Base-by-base conservation (phyloP, 2,888 invertebrate species). In the Onthophagus sagittarius region DNA sequence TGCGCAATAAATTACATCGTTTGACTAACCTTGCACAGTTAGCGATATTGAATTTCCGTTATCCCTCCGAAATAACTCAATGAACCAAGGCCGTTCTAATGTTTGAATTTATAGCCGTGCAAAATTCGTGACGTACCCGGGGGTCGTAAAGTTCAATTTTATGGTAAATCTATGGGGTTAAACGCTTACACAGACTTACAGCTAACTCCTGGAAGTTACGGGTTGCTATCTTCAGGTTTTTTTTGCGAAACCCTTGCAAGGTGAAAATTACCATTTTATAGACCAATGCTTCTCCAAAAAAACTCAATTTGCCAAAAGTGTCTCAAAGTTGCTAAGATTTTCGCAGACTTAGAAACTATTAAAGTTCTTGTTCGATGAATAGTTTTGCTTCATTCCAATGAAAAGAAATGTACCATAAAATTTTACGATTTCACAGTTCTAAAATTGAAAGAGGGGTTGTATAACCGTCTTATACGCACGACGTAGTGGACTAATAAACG, bases 131-230 rank as follows among this genome's bases (percentile, higher is more conserved):
- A n/a, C 65, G 15, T 15, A n/a, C 23, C 65, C 65, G n/a, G 31
- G 13, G 13, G n/a, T 32, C 23, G 32, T 67, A 67, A 67, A 67
- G 31, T 67, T 67, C 31, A 67, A 15, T 67, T 67, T 67, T 67
- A 67, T 67, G 67, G 67, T 13, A 67, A 67, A 67, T 67, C 67
- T 67, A 67, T 67, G 32, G 67, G 32, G 23, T 67, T 67, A 67
- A 67, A 67, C 67, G 67, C 67, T 67, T 67, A 23, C 15, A 67
- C 67, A 67, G 67, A 67, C 39, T 53, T 53, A 53, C 39, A 53
- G 39, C 39, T 53, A 7, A 11, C 39, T 9, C 11, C 39, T 53
- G 39, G 9, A 11, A 53, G 11, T 53, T 53, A 53, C 39, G 39
- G 39, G 39, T 53, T 53, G 11, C 39, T 53, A 53, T 53, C 39